Evolutionary conservation across 2,113 vertebrate species (phyloP).

Genomic region (Gorsachius goisagi): DNA sequence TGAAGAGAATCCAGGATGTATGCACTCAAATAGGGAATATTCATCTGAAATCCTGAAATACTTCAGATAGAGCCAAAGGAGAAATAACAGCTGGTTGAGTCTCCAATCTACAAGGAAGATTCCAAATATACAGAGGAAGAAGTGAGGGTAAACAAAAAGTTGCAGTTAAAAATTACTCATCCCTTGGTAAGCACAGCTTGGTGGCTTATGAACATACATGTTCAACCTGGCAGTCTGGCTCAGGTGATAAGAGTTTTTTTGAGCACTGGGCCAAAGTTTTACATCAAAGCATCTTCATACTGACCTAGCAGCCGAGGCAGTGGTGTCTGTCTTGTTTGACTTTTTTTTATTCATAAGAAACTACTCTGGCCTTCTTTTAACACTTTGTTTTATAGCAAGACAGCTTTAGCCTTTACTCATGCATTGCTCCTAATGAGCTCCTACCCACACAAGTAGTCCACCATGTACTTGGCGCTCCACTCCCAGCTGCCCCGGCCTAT

Average conservation of each 20-base stretch:
- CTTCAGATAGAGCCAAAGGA: neutral
- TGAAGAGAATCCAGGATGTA: neutral
- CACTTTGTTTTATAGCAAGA: neutral
- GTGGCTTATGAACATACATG: neutral
- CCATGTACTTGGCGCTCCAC: rapidly evolving
- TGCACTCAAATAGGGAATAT: neutral
- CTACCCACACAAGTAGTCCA: neutral
- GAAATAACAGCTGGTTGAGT: neutral
- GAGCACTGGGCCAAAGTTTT: neutral
- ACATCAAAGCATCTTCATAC: neutral
- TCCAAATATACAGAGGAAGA: neutral
- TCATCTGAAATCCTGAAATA: neutral
- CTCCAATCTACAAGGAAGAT: neutral
- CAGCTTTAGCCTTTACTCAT: neutral
- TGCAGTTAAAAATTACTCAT: neutral
- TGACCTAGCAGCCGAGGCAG: neutral
- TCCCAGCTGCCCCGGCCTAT: neutral
- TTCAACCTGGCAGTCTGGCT: neutral
- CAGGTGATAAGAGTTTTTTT: neutral
- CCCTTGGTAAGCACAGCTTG: neutral
- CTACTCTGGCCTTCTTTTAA: neutral
- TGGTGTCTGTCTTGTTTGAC: neutral
- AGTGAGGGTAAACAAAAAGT: neutral
- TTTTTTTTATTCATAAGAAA: neutral
- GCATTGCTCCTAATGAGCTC: neutral